A percentile compares a stretch with the other conserved stretches of the same genome.
Evolutionary conservation across 2,797 vertebrate genomes (phyloP).

Genomic region (Parotocinclus haroldoi): DNA sequence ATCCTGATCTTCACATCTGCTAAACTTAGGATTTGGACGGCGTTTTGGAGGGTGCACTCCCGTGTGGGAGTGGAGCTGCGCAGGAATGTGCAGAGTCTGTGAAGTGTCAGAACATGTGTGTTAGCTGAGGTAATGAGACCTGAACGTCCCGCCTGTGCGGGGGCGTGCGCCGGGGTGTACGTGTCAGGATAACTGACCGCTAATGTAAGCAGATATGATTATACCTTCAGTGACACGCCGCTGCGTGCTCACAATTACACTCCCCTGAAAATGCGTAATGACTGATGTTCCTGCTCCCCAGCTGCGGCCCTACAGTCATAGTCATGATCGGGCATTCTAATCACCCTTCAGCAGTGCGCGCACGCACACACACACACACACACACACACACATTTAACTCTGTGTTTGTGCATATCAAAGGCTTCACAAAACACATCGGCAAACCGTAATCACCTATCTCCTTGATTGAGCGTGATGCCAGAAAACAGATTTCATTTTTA

Average conservation of each 20-base stretch:
- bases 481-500: conserved; percentile 24
- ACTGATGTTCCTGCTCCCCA: conserved; percentile 74
- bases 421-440: conserved; percentile 66
- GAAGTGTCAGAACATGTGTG: conserved; percentile 22
- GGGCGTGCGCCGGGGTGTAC: conserved; percentile 57
- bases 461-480: conserved; percentile 24
- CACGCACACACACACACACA: conserved; percentile 50
- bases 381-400: conserved; percentile 58
- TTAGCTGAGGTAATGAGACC: conserved; percentile 56
- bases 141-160: conserved; percentile 61
- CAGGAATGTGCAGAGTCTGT: not conserved
- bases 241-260: conserved; percentile 63
- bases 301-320: conserved; percentile 70
- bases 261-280: conserved; percentile 68
- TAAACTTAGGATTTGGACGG: too few relatives aligned
- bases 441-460: conserved; percentile 72
- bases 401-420: conserved; percentile 76
- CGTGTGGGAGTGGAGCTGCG: not conserved
- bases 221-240: conserved; percentile 72
- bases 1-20: too few relatives aligned
- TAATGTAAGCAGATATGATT: conserved; percentile 76
- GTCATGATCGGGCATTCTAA: conserved; percentile 78
- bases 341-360: conserved; percentile 64
- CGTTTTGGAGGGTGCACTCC: not conserved
- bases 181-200: conserved; percentile 65